Percentiles rank a stretch among this genome's conserved stretches.
Evolutionary conservation across 2,113 vertebrate species (phyloP).

Genomic region (Cynocephalus volans): DNA sequence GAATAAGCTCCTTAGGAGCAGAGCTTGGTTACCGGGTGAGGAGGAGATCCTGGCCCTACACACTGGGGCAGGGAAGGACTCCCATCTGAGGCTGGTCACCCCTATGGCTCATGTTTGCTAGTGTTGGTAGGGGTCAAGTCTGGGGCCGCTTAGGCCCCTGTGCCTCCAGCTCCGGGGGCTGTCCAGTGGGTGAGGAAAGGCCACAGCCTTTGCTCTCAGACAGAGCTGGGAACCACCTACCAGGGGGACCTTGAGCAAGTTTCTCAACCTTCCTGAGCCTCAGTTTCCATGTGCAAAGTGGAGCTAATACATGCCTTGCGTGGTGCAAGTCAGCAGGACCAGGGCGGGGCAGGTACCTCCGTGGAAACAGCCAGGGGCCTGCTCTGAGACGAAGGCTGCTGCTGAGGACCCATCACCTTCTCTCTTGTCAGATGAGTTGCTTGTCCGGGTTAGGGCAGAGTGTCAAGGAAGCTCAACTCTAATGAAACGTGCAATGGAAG

Average conservation of each 20-base stretch:
- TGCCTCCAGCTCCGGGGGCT: neutral
- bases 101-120: neutral
- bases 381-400: no score
- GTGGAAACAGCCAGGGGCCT: no score
- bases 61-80: neutral
- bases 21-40: neutral
- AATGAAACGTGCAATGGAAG: neutral
- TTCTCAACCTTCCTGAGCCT: neutral
- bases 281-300: neutral
- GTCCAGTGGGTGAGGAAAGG: neutral
- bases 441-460: neutral
- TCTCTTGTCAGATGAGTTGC: neutral
- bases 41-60: neutral
- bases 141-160: neutral
- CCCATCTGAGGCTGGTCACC: neutral
- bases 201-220: neutral
- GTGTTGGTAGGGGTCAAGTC: neutral
- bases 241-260: neutral
- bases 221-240: neutral
- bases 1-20: neutral
- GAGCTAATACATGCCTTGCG: fast-evolving
- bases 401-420: fast-evolving
- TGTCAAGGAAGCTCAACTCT: neutral
- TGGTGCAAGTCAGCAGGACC: fast-evolving
- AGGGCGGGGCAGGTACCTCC: fast-evolving